Base-by-base conservation (phyloP, 2,888 invertebrate species). In the Mechanitis messenoides region DNA sequence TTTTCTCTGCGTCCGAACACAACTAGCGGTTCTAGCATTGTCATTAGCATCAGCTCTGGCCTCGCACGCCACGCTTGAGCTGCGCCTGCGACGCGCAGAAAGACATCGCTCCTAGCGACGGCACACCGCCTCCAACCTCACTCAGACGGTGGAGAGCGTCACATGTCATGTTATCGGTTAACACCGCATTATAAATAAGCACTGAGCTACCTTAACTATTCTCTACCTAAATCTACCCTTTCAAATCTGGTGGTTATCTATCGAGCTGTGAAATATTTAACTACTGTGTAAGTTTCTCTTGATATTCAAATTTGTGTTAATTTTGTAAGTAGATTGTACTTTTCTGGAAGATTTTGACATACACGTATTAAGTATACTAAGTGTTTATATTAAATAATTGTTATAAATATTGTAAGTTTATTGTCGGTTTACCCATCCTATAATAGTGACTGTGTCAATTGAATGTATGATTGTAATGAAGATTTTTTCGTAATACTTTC, bases 1-100 rank as follows among this genome's bases (percentile, higher is more conserved):
- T 59, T 78, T 91, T 57, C 84, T 94, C 54, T 94, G 94, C 72
- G 84, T 87, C 73, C 73, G 91, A 73, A 69, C 91, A 69, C 87
- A 91, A 75, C 75, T 88, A 64, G 76, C 87, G 56, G 77, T 83
- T 60, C 74, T 92, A 60, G 86, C 84, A 0, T 77, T 78, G 0
- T 80, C 92, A 68, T 86, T 92, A 42, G 74, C 80, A 38, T 78
- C 83, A 12, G 85, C 86, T 35, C 74, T 87, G 1, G 80, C 81
- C 0, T 74, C 89, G 4, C 84, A 92, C 57, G 76, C 76, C 2
- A 80, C 80, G 53, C 75, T 87, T 3, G 85, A 87, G 58, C 66
- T 82, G 45, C 76, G 79, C 55, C 65, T 83, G 62, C 74, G 86
- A 33, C 80, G 88, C 47, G 85, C 87, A 78, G 88, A 89, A 84